Percentiles rank a stretch among this genome's conserved stretches.
Conservation (phyloP, 2,888 invertebrate genomes). For the Mesorhabditis belari region DNA sequence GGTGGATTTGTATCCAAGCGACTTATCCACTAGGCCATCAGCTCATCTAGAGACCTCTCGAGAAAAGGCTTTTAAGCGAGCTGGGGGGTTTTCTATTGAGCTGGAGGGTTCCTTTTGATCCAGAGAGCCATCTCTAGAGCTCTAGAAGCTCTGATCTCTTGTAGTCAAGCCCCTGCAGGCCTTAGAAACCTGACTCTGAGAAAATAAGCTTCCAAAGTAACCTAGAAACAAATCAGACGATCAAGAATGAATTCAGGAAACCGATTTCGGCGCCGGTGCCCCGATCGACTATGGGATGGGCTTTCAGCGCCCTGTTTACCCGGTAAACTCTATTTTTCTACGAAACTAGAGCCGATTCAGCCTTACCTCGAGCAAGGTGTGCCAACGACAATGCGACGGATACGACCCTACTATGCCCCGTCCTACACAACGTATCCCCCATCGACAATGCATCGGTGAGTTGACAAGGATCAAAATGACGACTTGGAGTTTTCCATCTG, state of each 20-base stretch:
- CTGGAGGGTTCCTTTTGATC: too few relatives aligned
- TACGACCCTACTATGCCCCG: constrained; percentile 39
- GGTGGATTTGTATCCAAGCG: too few relatives aligned
- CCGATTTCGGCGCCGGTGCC: constrained; percentile 28
- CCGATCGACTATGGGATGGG: constrained; percentile 8
- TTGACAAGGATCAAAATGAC: constrained; percentile 10
- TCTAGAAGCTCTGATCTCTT: too few relatives aligned
- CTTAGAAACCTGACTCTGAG: too few relatives aligned
- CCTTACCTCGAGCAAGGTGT: constrained; percentile 8
- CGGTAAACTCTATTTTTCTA: background rate
- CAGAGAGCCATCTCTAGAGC: too few relatives aligned
- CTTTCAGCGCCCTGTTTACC: constrained; percentile 1
- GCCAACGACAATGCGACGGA: constrained; percentile 17
- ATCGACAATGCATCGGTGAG: constrained; percentile 34
- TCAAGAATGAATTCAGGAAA: constrained; percentile 22
- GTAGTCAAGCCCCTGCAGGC: too few relatives aligned
- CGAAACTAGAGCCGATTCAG: constrained; percentile 5
- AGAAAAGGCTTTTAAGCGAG: too few relatives aligned
- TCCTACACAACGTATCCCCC: constrained; percentile 47
- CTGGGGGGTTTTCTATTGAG: too few relatives aligned
- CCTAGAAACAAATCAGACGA: background rate
- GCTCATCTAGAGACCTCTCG: too few relatives aligned
- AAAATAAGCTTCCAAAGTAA: too few relatives aligned
- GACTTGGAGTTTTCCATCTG: too few relatives aligned
- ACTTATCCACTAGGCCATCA: background rate